Conservation (phyloP, 2,113 vertebrate genomes). For the Dunckerocampus dactyliophorus region DNA sequence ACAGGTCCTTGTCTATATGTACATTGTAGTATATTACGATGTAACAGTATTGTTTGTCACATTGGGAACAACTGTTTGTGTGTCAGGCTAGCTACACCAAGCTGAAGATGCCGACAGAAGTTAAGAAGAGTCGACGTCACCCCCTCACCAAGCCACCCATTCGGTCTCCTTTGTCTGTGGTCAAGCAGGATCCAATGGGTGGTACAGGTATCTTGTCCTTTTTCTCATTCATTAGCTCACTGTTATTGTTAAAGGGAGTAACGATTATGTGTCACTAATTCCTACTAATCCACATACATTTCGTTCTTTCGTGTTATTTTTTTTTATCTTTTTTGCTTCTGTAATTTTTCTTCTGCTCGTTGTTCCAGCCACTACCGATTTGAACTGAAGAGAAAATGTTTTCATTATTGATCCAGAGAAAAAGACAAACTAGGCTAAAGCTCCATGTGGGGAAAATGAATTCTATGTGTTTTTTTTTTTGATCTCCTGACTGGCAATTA, state of each 20-base stretch:
- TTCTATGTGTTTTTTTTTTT: constrained; percentile 31
- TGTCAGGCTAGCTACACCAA: constrained; percentile 78
- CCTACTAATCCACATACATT: background rate
- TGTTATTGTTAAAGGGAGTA: background rate
- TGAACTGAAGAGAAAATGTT: constrained; percentile 26
- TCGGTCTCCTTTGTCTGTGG: constrained; percentile 83
- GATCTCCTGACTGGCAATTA: constrained; percentile 61
- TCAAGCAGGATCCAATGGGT: constrained; percentile 86
- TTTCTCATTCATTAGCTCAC: background rate
- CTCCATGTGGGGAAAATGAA: constrained; percentile 37
- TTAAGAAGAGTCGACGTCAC: constrained; percentile 93
- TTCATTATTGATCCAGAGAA: constrained; percentile 32
- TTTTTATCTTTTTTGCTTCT: background rate
- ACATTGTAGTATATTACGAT: background rate
- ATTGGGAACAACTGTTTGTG: background rate
- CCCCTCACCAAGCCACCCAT: constrained; percentile 88
- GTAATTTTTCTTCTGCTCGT: background rate
- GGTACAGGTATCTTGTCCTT: constrained; percentile 80
- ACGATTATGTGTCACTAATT: background rate
- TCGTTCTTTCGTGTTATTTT: background rate
- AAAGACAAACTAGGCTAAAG: constrained; percentile 31
- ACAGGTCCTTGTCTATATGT: background rate
- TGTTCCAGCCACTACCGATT: constrained; percentile 7
- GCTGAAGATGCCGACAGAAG: constrained; percentile 85
- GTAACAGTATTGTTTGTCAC: background rate